phyloP scores from a whole-genome alignment of 2,113 vertebrate species.

The Hypanus sabinus region DNA sequence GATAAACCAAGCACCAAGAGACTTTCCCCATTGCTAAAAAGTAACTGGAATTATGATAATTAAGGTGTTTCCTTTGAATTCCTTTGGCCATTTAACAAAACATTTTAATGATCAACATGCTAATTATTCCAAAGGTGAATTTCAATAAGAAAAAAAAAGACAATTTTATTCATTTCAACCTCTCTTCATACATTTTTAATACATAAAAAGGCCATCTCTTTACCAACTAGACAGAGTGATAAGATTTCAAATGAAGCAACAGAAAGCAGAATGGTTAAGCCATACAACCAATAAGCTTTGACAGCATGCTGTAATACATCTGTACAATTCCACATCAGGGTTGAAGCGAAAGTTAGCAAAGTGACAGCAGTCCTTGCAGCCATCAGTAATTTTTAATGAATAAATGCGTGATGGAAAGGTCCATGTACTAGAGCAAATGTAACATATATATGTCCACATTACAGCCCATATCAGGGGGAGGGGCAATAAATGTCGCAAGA shows the following conservation, averaged over 20 bases:
- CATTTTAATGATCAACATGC: background rate
- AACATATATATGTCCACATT: background rate
- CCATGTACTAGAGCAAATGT: background rate
- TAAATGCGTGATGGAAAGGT: background rate
- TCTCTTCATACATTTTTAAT: too few relatives aligned
- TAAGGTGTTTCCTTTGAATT: background rate
- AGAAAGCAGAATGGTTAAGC: constrained; percentile 3
- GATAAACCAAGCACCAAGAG: background rate
- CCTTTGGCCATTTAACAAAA: constrained; percentile 14
- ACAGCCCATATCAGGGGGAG: background rate
- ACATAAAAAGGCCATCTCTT: background rate
- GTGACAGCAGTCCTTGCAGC: constrained; percentile 5
- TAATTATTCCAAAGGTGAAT: background rate
- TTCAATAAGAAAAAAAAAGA: background rate
- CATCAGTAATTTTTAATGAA: background rate
- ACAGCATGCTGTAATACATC: background rate
- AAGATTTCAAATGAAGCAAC: background rate
- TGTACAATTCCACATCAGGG: background rate
- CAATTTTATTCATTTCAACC: background rate
- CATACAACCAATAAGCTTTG: background rate
- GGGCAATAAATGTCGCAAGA: background rate
- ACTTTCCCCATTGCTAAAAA: too few relatives aligned
- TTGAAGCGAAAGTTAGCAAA: background rate
- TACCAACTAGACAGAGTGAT: background rate
- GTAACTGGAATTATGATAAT: background rate